These are phyloP conservation scores for Oligia fasciuncula DNA, from an alignment of 2,888 invertebrate species.

Conservation along the genomic window DNA sequence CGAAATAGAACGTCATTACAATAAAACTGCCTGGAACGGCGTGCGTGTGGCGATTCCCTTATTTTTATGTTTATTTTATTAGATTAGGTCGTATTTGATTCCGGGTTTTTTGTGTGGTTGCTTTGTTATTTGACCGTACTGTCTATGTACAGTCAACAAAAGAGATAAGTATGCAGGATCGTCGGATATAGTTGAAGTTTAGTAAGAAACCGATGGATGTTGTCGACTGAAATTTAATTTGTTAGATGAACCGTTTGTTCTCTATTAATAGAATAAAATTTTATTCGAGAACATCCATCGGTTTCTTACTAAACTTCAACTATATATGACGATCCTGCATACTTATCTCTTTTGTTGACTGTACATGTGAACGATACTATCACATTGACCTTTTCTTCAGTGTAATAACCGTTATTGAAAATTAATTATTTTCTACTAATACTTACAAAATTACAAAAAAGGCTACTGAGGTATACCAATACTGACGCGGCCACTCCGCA, in stretches of 20 bases:
- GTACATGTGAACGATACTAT: conserved; percentile 12
- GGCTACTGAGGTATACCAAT: background rate
- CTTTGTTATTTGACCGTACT: conserved; percentile 28
- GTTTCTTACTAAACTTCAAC: no score
- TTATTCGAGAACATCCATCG: no score
- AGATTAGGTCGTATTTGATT: conserved; percentile 45
- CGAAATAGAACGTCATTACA: conserved; percentile 59
- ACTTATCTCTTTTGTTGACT: no score
- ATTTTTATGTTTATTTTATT: conserved; percentile 59
- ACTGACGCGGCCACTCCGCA: background rate
- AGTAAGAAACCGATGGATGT: no score
- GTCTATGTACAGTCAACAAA: background rate
- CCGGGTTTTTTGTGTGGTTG: conserved; percentile 23
- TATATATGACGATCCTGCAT: no score
- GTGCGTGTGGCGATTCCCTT: conserved; percentile 44
- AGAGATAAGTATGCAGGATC: no score
- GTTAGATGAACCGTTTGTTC: no score
- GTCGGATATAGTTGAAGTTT: no score
- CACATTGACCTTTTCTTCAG: background rate
- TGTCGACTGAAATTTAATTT: no score
- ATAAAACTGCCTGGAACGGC: conserved; percentile 54
- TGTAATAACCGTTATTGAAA: background rate
- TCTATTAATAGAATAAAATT: no score
- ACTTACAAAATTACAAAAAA: background rate
- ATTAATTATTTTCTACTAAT: background rate